Evolutionary conservation across 2,113 vertebrate genomes (phyloP), one percentile per base, ranked within the genome.

Genomic region (Cottus gobio): DNA sequence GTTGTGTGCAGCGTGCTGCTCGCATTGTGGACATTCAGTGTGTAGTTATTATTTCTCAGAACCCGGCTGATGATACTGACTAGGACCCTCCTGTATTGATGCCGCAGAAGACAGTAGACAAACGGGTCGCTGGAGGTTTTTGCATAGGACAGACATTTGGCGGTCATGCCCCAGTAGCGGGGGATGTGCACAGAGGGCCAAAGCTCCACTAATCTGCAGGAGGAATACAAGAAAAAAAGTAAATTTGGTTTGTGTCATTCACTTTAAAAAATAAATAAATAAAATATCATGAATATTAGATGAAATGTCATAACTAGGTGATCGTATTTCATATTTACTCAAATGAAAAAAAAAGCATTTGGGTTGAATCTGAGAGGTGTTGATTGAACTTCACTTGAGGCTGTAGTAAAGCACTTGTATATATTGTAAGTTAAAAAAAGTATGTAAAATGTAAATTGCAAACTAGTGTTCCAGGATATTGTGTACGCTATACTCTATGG

Each of bases 91-190:
- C 92, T 93, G 95, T 95, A 96, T 80, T 95, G 95, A 58, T 94
- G 95, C 48, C 94, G 91, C 63, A 97, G 90, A 63, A 95, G 94
- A 2, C 95, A 96, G 80, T 95, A 95, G 75, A 96, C 92, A 31
- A 95, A 95, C 0, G 95, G 95, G 76, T 96, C 93, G 3, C 90
- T 95, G 10, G 89, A 96, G 63, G 94, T 95, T 93, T 96, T 95
- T 90, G 95, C 94, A 26, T 95, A 96, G 69, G 94, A 92, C 65
- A 95, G 93, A 91, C 94, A 95, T 91, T 95, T 95, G 85, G 94
- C 95, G 58, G 93, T 77, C 67, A 95, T 86, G 68, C 95, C 96
- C 94, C 95, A 95, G 87, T 95, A 94, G 57, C 85, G 91, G 54
- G 93, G 93, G 75, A 96, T 84, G 64, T 91, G 92, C 89, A 96